A percentile compares a stretch with the other conserved stretches of the same genome.
These are phyloP conservation scores for Dicroscelio sp. DNA, from an alignment of 2,888 invertebrate genomes.

Conservation along the genomic window DNA sequence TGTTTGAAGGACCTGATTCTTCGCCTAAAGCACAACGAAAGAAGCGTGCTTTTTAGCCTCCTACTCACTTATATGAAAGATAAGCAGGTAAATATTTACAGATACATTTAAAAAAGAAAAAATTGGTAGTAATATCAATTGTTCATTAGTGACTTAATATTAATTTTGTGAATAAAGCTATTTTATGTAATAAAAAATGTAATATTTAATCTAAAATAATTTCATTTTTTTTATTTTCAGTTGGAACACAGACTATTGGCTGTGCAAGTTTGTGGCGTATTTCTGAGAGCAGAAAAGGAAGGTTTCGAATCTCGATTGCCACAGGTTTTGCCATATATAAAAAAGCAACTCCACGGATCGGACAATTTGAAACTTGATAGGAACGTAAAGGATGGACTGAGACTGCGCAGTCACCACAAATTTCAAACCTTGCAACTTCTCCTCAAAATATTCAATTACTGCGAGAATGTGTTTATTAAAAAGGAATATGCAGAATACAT, in stretches of 20 bases:
- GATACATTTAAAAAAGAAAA: no score
- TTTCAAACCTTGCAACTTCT: slow-evolving; percentile 95
- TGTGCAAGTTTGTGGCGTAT: slow-evolving; percentile 95
- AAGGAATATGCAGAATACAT: slow-evolving; percentile 92
- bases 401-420: slow-evolving; percentile 94
- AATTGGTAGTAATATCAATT: no score
- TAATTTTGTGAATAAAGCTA: background rate
- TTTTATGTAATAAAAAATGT: background rate
- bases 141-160: no score
- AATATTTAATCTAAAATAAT: background rate
- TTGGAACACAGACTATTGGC: slow-evolving; percentile 95
- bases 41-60: slow-evolving; percentile 94
- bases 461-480: slow-evolving; percentile 93
- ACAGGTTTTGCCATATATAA: slow-evolving; percentile 93
- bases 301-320: slow-evolving; percentile 94
- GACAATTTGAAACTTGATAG: slow-evolving; percentile 42
- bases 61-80: slow-evolving; percentile 94
- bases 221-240: slow-evolving; percentile 89
- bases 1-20: slow-evolving; percentile 95
- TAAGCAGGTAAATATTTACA: slow-evolving; percentile 93
- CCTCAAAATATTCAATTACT: slow-evolving; percentile 94
- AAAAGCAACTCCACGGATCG: slow-evolving; percentile 90
- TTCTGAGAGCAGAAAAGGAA: slow-evolving; percentile 95
- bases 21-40: slow-evolving; percentile 92
- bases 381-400: slow-evolving; percentile 92